A percentile compares a stretch with the other conserved stretches of the same genome.
Conservation (phyloP, 92 coral and sea anemone genomes). For the Paragorgia papillata region DNA sequence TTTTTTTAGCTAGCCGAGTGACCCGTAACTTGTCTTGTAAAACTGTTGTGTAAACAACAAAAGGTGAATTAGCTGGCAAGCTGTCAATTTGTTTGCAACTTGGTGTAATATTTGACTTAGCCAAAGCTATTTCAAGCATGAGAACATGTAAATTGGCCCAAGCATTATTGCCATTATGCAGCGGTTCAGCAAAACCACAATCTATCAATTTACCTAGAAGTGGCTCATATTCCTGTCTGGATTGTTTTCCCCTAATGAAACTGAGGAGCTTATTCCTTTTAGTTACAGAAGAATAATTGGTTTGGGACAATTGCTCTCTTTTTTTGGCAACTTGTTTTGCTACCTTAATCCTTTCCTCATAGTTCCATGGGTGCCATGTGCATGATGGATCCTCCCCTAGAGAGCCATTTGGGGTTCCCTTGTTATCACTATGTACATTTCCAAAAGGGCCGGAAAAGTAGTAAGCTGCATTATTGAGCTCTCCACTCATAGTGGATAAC, state of each 20-base stretch:
- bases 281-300: slow-evolving; percentile 34
- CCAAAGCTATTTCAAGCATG: slow-evolving; percentile 57
- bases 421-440: slow-evolving; percentile 44
- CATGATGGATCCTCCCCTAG: slow-evolving; percentile 46
- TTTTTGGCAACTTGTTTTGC: slow-evolving; percentile 48
- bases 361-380: slow-evolving; percentile 67
- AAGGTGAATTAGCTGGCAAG: slow-evolving; percentile 10
- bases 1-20: slow-evolving; percentile 53
- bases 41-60: not conserved
- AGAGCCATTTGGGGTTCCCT: slow-evolving; percentile 38
- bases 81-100: slow-evolving; percentile 17
- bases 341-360: slow-evolving; percentile 38
- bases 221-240: slow-evolving; percentile 64
- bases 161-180: slow-evolving; percentile 59
- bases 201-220: slow-evolving; percentile 59
- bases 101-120: slow-evolving; percentile 11
- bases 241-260: slow-evolving; percentile 50
- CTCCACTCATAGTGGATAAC: slow-evolving; percentile 35
- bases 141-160: slow-evolving; percentile 57
- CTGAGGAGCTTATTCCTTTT: slow-evolving; percentile 58
- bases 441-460: slow-evolving; percentile 37
- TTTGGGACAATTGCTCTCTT: slow-evolving; percentile 32
- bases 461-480: slow-evolving; percentile 40
- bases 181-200: slow-evolving; percentile 63
- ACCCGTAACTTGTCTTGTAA: slow-evolving; percentile 19